phyloP scores from a whole-genome alignment of 2,888 invertebrate genomes.

The Dynastes grantii region DNA sequence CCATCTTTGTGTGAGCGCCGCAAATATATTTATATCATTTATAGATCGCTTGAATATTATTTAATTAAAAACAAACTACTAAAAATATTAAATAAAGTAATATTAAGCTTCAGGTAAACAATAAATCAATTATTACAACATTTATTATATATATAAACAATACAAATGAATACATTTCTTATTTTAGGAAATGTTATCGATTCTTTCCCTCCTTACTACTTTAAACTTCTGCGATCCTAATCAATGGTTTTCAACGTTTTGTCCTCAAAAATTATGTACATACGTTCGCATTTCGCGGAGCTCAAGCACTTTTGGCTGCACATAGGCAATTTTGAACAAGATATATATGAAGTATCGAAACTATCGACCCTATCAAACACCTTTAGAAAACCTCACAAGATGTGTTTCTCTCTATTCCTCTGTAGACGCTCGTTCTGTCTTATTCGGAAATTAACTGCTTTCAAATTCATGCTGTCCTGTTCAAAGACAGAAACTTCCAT shows the following conservation, averaged over 20 bases:
- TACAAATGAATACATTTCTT: neutral
- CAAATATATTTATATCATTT: neutral
- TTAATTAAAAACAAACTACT: neutral
- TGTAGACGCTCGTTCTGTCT: neutral
- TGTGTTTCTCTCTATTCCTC: too few relatives aligned
- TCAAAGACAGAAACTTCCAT: constrained; percentile 39
- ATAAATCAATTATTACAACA: neutral
- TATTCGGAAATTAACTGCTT: neutral
- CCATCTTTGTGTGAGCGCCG: neutral
- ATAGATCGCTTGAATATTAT: neutral
- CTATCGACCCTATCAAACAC: neutral
- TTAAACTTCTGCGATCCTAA: constrained; percentile 7
- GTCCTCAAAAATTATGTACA: constrained; percentile 44
- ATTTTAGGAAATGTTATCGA: neutral
- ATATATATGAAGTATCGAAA: neutral
- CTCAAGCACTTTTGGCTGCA: neutral
- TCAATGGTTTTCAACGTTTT: constrained; percentile 33
- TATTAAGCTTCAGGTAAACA: neutral
- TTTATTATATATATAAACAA: neutral
- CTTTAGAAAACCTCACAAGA: neutral
- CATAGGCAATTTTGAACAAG: neutral
- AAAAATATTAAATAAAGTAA: neutral
- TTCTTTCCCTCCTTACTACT: neutral
- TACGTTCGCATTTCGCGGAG: constrained; percentile 13
- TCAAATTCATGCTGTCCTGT: constrained; percentile 13